Evolutionary conservation across 2,113 vertebrate genomes (phyloP), one percentile per base, ranked within the genome.

Genomic region (Raphicerus campestris): DNA sequence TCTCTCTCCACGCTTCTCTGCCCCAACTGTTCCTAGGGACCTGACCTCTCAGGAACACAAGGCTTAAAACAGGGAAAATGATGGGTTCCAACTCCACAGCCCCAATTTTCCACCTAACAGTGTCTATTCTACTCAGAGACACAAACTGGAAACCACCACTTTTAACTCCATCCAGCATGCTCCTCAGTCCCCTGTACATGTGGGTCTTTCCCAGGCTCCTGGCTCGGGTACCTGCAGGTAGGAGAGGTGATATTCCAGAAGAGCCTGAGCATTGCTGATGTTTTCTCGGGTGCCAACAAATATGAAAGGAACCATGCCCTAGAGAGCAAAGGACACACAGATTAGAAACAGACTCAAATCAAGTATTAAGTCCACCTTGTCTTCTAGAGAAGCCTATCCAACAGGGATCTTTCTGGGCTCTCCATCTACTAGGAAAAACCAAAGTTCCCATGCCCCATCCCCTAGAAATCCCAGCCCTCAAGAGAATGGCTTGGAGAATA

Each of bases 211-310:
- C 84, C 49, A n/a, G 20, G 45, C 75, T 55, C 49, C 22, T 3
- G 8, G 26, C n/a, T 15, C 13, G 1, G 53, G 35, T 82, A 99
- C 99, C 99, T 99, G 99, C 45, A 99, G 99, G 96, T 99, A 99
- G 56, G 99, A 99, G 77, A 99, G 99, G 4, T 99, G 99, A 98
- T 99, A 99, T 58, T 99, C 99, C 98, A 99, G 91, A 49, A 99
- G 99, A 5, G 99, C 99, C 98, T 99, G 99, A 8, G 99, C 99
- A 7, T 99, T 99, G 98, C 99, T 99, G 98, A 99, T 99, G 97
- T 99, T 99, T 98, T 99, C 99, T 97, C 99, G 99, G 5, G 99
- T 99, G 45, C 99, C 99, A 84, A 99, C 99, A 84, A 99, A 99
- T 73, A 99, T 99, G 85, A 99, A 99, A 3, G 99, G 99, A 93